Conservation (phyloP, 2,888 invertebrate genomes). For the Parnassius smintheus region DNA sequence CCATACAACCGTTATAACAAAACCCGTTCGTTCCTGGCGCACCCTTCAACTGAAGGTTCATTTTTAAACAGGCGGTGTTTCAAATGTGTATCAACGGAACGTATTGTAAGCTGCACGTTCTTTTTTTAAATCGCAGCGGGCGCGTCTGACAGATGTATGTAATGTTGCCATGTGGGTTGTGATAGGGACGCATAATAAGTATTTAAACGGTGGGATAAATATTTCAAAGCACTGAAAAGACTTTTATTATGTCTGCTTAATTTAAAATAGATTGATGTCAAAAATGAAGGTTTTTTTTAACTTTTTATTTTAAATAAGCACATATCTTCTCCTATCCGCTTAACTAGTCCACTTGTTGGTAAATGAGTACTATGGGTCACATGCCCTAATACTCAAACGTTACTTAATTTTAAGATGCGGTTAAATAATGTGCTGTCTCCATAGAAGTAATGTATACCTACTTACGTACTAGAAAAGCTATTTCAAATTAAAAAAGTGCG, state of each 20-base stretch:
- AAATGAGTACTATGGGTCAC: too few species aligned
- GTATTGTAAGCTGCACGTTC: constrained; percentile 57
- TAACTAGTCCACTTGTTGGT: too few species aligned
- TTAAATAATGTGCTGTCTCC: too few species aligned
- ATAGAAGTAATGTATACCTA: too few species aligned
- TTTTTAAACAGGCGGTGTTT: constrained; percentile 36
- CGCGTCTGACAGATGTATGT: constrained; percentile 72
- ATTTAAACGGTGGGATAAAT: constrained; percentile 36
- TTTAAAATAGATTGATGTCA: constrained; percentile 16
- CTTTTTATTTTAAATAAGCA: too few species aligned
- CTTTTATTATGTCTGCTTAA: constrained; percentile 12
- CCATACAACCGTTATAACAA: constrained; percentile 33
- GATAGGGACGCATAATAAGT: constrained; percentile 49
- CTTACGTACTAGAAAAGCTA: too few species aligned
- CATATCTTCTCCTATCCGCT: too few species aligned
- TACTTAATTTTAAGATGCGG: too few species aligned
- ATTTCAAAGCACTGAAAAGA: constrained; percentile 25
- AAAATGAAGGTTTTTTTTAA: neutral
- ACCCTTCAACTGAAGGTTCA: constrained; percentile 29
- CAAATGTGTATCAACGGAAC: constrained; percentile 65
- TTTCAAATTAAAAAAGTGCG: too few species aligned
- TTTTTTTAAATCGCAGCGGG: constrained; percentile 70
- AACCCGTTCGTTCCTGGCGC: constrained; percentile 27
- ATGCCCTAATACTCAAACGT: too few species aligned
- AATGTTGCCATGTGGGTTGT: constrained; percentile 71